These are phyloP conservation scores for Zaprionus camerounensis DNA, from an alignment of 1,140 invertebrate species.

Conservation along the genomic window DNA sequence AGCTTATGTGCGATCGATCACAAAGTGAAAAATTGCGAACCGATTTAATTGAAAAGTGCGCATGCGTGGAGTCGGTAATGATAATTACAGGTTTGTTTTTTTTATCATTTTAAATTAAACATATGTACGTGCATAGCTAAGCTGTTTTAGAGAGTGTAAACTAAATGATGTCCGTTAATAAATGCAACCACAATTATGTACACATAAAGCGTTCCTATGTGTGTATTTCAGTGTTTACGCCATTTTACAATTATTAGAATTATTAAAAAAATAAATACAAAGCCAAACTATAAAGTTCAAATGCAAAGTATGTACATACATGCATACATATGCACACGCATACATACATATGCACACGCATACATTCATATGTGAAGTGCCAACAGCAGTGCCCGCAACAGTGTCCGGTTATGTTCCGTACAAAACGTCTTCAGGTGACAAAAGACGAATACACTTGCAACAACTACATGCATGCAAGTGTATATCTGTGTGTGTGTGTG, in stretches of 20 bases:
- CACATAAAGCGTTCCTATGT: not conserved
- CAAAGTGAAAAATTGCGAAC: slow-evolving; percentile 44
- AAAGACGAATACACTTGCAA: slow-evolving; percentile 12
- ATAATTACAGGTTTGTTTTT: slow-evolving; percentile 45
- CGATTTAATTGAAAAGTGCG: slow-evolving; percentile 43
- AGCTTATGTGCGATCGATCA: slow-evolving; percentile 34
- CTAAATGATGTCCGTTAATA: slow-evolving; percentile 30
- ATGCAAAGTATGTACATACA: not conserved
- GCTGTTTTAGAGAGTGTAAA: slow-evolving; percentile 30
- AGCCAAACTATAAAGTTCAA: not conserved
- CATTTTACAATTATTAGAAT: not conserved
- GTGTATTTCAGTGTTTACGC: not conserved
- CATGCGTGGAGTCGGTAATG: slow-evolving; percentile 49
- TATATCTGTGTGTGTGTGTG: slow-evolving; percentile 5
- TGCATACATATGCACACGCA: not conserved
- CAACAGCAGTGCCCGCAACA: not conserved
- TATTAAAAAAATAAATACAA: not conserved
- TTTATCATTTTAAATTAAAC: slow-evolving; percentile 10
- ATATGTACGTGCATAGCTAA: not conserved
- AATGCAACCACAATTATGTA: slow-evolving; percentile 1
- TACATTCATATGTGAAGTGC: not conserved
- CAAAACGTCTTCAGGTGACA: slow-evolving; percentile 1
- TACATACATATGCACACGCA: not conserved
- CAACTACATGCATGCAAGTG: not conserved
- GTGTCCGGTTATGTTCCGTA: not conserved